Percentiles rank a stretch among this genome's conserved stretches.
Evolutionary conservation across 2,797 vertebrate genomes (phyloP).

Genomic region (Hydrocynus forskahlii): DNA sequence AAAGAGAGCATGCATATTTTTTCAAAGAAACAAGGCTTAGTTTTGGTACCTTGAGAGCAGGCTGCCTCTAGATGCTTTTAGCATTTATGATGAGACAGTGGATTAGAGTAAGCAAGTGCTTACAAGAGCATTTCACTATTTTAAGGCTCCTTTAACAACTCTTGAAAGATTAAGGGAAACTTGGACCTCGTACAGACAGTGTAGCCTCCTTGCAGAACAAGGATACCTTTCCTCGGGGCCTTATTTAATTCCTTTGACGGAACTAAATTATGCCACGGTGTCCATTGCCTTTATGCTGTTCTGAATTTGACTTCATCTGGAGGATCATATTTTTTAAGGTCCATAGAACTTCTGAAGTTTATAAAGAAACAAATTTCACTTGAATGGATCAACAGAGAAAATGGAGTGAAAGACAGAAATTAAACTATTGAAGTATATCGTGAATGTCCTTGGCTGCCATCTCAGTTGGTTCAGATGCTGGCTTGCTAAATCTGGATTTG

Average conservation of each 20-base stretch:
- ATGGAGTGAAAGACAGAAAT: slow-evolving; percentile 18
- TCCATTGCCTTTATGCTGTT: slow-evolving; percentile 6
- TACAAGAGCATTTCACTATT: slow-evolving; percentile 53
- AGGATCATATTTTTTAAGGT: slow-evolving; percentile 15
- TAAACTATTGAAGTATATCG: slow-evolving; percentile 26
- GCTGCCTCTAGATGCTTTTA: slow-evolving; percentile 53
- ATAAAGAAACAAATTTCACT: slow-evolving; percentile 8
- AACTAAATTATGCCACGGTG: slow-evolving; percentile 12
- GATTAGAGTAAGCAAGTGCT: slow-evolving; percentile 62
- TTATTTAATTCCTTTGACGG: slow-evolving; percentile 21
- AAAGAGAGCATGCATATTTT: slow-evolving; percentile 56
- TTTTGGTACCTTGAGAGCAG: slow-evolving; percentile 51
- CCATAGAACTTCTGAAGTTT: neutral
- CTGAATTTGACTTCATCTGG: neutral
- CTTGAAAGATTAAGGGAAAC: slow-evolving; percentile 50
- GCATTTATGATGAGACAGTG: slow-evolving; percentile 59
- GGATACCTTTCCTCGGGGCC: slow-evolving; percentile 10
- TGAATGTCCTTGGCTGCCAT: slow-evolving; percentile 39
- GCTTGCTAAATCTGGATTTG: slow-evolving; percentile 53
- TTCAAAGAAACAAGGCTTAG: slow-evolving; percentile 46
- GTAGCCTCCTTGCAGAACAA: neutral
- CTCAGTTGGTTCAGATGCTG: slow-evolving; percentile 14
- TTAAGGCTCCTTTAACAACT: slow-evolving; percentile 41
- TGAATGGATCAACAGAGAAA: slow-evolving; percentile 28
- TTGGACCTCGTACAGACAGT: neutral